Evolutionary conservation across 1,140 invertebrate species (phyloP).

Genomic region (Atopsyche davidsoni): DNA sequence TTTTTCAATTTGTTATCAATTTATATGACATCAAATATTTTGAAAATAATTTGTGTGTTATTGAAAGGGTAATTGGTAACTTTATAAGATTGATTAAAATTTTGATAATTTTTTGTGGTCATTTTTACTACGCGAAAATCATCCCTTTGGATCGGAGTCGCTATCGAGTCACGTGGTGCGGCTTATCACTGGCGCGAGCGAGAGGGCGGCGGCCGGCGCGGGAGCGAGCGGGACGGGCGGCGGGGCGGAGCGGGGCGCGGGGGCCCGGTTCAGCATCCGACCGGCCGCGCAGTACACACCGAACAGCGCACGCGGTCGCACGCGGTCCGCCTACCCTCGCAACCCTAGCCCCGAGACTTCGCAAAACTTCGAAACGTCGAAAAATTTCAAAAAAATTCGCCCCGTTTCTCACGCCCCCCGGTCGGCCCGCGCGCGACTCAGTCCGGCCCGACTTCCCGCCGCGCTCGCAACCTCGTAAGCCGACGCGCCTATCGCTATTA

Average conservation of each 20-base stretch:
- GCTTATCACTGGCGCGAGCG: constrained; percentile 22
- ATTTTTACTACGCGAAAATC: too few species aligned
- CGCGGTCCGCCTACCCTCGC: constrained; percentile 32
- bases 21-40: too few species aligned
- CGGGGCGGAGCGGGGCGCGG: constrained; percentile 37
- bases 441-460: background rate
- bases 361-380: constrained; percentile 12
- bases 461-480: constrained; percentile 40
- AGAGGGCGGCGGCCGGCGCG: constrained; percentile 10
- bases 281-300: constrained; percentile 40
- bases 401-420: background rate
- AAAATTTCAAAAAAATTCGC: constrained; percentile 16
- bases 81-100: too few species aligned
- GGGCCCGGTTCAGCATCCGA: constrained; percentile 33
- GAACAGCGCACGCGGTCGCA: constrained; percentile 43
- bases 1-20: too few species aligned
- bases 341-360: background rate
- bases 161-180: constrained; percentile 27
- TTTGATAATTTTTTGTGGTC: too few species aligned
- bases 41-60: too few species aligned
- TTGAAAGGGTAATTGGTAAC: too few species aligned
- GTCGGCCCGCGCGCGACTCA: background rate
- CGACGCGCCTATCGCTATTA: constrained; percentile 33
- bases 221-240: constrained; percentile 21
- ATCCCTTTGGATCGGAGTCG: background rate